Base-by-base conservation (phyloP, 2,797 vertebrate genomes). In the Neosalanx taihuensis region DNA sequence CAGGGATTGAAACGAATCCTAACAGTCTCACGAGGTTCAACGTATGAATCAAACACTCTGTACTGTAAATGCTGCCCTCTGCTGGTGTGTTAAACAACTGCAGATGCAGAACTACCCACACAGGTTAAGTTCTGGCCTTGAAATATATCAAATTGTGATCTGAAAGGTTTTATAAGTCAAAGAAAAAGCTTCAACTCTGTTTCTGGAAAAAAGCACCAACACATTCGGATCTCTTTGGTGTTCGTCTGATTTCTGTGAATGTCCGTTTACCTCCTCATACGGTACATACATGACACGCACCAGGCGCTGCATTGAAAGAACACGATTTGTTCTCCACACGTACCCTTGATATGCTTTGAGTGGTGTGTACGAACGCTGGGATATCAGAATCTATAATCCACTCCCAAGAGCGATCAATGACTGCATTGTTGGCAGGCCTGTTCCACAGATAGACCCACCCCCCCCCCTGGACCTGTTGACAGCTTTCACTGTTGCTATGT, bases 381-480 rank as follows among this genome's bases (percentile, higher is more conserved):
- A 64, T 80, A 84, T 74, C 57, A 84, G 0, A 87, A 81, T 80
- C 86, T 80, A 75, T 70, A 78, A 77, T 90, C 85, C 86, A 80
- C 67, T 83, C 46, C 85, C 76, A 84, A 80, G 23, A 17, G 31
- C 31, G 53, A 51, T 53, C 72, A 73, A 67, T 59, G 26, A 61
- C 31, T 18, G 35, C 58, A 62, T 53, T 53, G 58, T 68, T 59
- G 18, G 23, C 37, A 26, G 57, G 41, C 20, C 15, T 17, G 17
- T 17, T 12, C 15, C 60, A 35, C 58, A 62, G 12, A 10, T 10
- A 18, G 41, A 17, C 35, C 17, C 49, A 12, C n/a, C n/a, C n/a
- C n/a, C n/a, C n/a, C 59, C 9, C 29, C 10, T 6, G 67, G 53
- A 35, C 20, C 23, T 10, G 12, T 17, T 12, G 18, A 5, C 13